Conservation (phyloP, 2,113 vertebrate genomes). For the Pangasianodon hypophthalmus region DNA sequence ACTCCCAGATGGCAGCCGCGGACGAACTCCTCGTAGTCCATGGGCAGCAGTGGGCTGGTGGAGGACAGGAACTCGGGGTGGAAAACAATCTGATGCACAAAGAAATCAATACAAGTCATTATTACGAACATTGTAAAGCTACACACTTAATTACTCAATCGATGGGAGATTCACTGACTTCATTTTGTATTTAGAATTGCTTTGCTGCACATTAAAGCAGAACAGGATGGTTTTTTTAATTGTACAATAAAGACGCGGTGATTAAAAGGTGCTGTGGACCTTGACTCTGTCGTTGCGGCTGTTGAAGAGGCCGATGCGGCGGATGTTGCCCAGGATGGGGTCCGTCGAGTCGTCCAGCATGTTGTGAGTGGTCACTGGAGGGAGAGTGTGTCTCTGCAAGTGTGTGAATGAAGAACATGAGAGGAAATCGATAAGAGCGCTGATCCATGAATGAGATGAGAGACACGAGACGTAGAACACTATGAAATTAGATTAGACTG, state of each 20-base stretch:
- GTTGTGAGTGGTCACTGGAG: slow-evolving; percentile 98
- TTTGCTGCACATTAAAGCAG: not conserved
- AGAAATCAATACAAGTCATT: not conserved
- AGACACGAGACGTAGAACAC: not conserved
- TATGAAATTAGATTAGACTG: slow-evolving; percentile 1
- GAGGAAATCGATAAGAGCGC: slow-evolving; percentile 14
- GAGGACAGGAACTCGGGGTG: slow-evolving; percentile 98
- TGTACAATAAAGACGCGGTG: not conserved
- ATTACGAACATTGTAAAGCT: not conserved
- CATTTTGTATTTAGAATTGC: not conserved
- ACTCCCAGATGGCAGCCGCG: slow-evolving; percentile 95
- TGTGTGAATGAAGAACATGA: slow-evolving; percentile 18
- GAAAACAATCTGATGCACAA: slow-evolving; percentile 81
- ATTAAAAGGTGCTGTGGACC: slow-evolving; percentile 64
- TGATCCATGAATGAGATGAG: slow-evolving; percentile 39
- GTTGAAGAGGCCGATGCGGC: slow-evolving; percentile 94
- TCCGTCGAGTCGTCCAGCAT: slow-evolving; percentile 89
- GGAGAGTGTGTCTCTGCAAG: slow-evolving; percentile 84
- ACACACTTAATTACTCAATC: not conserved
- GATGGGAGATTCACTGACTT: not conserved
- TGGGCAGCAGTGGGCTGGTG: slow-evolving; percentile 90
- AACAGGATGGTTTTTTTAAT: not conserved
- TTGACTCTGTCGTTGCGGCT: slow-evolving; percentile 88
- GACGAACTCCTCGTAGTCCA: slow-evolving; percentile 98
- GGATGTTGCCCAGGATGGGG: slow-evolving; percentile 88